Evolutionary conservation across 2,113 vertebrate genomes (phyloP).

Genomic region (Chrysochloris asiatica): DNA sequence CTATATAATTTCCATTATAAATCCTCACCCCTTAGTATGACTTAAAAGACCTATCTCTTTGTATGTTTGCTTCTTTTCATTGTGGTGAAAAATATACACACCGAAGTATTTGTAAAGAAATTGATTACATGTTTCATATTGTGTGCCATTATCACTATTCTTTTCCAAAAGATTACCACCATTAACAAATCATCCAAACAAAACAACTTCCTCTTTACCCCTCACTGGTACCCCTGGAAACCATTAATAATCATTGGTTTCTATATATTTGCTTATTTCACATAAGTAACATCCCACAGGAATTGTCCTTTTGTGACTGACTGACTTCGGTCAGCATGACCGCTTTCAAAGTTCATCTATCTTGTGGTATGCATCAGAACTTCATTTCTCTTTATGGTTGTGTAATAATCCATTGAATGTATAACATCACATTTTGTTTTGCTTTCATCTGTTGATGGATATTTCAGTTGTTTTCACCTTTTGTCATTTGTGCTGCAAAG

Average conservation of each 20-base stretch:
- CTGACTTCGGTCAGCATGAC: no score
- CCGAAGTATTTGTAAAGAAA: not conserved
- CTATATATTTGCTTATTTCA: no score
- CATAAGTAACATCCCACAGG: no score
- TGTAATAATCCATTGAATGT: not conserved
- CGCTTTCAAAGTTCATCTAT: no score
- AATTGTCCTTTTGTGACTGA: no score
- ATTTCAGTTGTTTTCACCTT: not conserved
- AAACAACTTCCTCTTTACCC: no score
- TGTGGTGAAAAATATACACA: not conserved
- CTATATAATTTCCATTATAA: not conserved
- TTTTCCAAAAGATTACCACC: not conserved
- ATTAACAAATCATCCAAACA: not conserved
- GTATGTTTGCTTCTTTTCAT: not conserved
- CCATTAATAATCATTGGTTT: no score
- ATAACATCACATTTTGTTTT: not conserved
- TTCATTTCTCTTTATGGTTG: no score
- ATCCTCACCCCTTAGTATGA: not conserved
- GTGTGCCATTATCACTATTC: not conserved
- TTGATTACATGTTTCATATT: not conserved
- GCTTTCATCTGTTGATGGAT: not conserved
- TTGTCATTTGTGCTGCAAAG: not conserved
- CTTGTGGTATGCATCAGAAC: no score
- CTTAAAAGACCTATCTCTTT: not conserved
- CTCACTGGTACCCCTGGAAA: no score